Evolutionary conservation across 2,888 invertebrate species (phyloP), one percentile per base, ranked within the genome.

Genomic region (Hemithea aestivaria): DNA sequence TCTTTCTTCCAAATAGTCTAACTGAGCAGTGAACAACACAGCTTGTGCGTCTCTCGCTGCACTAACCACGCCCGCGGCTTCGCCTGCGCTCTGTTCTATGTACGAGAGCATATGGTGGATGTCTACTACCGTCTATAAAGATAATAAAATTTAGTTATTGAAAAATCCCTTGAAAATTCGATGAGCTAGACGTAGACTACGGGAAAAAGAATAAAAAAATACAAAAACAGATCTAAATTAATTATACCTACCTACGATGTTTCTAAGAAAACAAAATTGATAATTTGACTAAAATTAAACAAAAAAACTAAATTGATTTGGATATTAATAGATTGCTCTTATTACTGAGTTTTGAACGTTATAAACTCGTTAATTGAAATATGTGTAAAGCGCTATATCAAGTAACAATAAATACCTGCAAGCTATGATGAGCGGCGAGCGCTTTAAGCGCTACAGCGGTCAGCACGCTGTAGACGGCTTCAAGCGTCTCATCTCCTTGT

Each of bases 21-120:
- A 71, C 59, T 90, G 88, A 25, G 89, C 87, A 43, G 78, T 68
- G 59, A 87, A 87, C 8, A 91, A 73, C 36, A 82, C 76, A 45
- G 87, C 84, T 56, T 90, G 89, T 7, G 90, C 88, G 42, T 77
- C 83, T 10, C 89, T 75, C 34, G 87, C 66, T 6, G 73, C 73
- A 52, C 61, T 27, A 76, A 72, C 57, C 27, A 56, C 56, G 1
- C 68, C 10, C 51, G 53, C 73, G 55, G 46, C 80, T 82, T 8
- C 46, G 44, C 2, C 48, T 7, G 39, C 48, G 28, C 37, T 39
- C 43, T 39, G 6, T 56, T 77, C 77, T 42, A 89, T 67, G 66
- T 88, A 90, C 37, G 88, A 83, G 48, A 91, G 69, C 64, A 89
- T 79, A 53, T 89, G 72, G 63, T 91, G 89, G 21, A 91, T 69